Evolutionary conservation across 2,797 vertebrate genomes (phyloP), one percentile per base, ranked within the genome.

Genomic region (Anguilla anguilla): DNA sequence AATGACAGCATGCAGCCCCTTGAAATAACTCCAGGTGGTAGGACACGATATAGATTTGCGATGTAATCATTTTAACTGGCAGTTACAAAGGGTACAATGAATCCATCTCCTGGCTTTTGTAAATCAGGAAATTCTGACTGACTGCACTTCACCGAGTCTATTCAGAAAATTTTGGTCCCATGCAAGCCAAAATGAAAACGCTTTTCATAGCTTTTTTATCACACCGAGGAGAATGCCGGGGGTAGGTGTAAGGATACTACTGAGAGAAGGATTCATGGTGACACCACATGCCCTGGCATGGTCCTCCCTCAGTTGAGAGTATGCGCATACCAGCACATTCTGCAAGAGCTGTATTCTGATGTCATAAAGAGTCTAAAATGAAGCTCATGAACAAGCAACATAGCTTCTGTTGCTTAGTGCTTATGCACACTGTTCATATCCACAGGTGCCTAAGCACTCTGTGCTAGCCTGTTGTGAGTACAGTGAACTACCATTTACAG

Each of bases 41-140:
- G 28, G 69, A 72, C 64, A 72, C 11, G 28, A 72, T 72, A 72
- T 3, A 9, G 57, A 59, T 59, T 59, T 59, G n/a, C 13, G 39
- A 77, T 77, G 15, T 46, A 77, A 77, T 77, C 31, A 77, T 77
- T 77, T 39, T 39, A 77, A 43, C 74, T 77, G 74, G 11, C 74
- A 77, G 31, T 77, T 77, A 77, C 31, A 43, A 39, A 28, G 9
- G 13, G 69, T 72, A 31, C 69, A 31, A 28, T 72, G 28, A 35
- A 31, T 72, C 69, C 22, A 19, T 43, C 74, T 77, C 22, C 43
- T 4, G 49, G 79, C 81, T 83, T 46, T 83, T 83, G 49, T 51
- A 28, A 83, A 83, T n/a, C 43, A 53, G 46, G 22, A 22, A 82
- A 19, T 49, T 19, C 15, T 77, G 74, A 43, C 19, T 77, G 74